These are phyloP conservation scores for Brachionus rubens DNA, from an alignment of 1,140 invertebrate species.

Conservation along the genomic window DNA sequence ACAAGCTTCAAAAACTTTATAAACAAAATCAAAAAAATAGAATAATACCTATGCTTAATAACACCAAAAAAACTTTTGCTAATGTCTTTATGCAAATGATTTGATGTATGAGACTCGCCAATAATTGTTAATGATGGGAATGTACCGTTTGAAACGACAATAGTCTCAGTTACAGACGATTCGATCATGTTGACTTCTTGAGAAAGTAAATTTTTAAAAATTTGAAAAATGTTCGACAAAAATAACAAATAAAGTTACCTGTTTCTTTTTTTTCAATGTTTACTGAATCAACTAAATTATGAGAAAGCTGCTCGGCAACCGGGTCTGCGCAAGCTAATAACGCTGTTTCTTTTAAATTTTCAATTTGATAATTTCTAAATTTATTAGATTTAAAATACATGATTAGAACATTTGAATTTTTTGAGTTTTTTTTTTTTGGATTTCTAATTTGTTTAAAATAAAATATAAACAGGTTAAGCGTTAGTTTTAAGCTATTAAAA, in stretches of 20 bases:
- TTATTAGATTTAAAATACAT: background rate
- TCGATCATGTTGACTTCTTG: conserved; percentile 24
- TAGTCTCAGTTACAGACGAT: background rate
- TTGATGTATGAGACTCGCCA: background rate
- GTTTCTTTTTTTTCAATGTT: background rate
- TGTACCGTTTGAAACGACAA: background rate
- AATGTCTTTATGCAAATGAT: background rate
- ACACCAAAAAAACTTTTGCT: background rate
- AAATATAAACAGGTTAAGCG: background rate
- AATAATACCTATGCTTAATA: conserved; percentile 19
- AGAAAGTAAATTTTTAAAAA: background rate
- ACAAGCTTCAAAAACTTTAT: background rate
- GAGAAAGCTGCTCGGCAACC: conserved; percentile 19
- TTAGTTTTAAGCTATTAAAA: background rate
- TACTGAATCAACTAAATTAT: background rate
- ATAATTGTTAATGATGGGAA: background rate
- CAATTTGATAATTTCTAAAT: conserved; percentile 43
- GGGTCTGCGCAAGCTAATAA: background rate
- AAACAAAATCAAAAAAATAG: background rate
- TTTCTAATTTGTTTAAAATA: background rate
- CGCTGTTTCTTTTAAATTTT: conserved; percentile 13
- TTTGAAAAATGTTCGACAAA: background rate
- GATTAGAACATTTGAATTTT: too few species aligned
- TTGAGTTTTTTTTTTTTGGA: background rate
- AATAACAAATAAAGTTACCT: conserved; percentile 9